A percentile compares a stretch with the other conserved stretches of the same genome.
Evolutionary conservation across 1,140 invertebrate genomes (phyloP).

Genomic region (Harlomillsia oculata): DNA sequence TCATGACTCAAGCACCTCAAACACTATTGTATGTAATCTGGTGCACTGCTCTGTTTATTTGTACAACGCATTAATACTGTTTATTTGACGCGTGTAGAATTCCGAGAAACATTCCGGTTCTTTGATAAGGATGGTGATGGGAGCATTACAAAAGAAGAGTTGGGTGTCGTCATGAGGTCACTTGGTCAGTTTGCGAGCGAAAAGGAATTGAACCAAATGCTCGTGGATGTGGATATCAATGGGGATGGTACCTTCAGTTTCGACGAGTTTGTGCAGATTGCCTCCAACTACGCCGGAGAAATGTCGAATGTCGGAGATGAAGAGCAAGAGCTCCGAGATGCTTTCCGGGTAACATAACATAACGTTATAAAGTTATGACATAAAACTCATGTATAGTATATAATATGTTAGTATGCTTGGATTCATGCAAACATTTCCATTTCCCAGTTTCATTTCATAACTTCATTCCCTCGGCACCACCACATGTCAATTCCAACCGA

Average conservation of each 20-base stretch:
- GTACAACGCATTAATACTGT: neutral
- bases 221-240: conserved; percentile 55
- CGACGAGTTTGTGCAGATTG: conserved; percentile 84
- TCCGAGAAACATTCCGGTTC: conserved; percentile 73
- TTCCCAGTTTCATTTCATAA: neutral
- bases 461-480: neutral
- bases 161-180: conserved; percentile 72
- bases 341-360: conserved; percentile 56
- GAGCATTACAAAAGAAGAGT: conserved; percentile 74
- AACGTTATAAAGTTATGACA: neutral
- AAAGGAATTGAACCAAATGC: conserved; percentile 72
- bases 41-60: no score
- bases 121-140: conserved; percentile 83
- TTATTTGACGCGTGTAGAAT: conserved; percentile 48
- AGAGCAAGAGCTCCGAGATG: conserved; percentile 74
- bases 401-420: no score
- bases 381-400: conserved; percentile 2
- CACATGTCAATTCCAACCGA: no score
- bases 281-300: conserved; percentile 65
- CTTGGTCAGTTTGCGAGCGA: conserved; percentile 72
- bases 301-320: conserved; percentile 52
- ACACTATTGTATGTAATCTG: neutral
- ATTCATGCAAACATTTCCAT: no score
- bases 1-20: neutral
- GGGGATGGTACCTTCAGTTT: conserved; percentile 84